Conservation (phyloP, 2,888 invertebrate genomes). For the Epinotia brunnichana region DNA sequence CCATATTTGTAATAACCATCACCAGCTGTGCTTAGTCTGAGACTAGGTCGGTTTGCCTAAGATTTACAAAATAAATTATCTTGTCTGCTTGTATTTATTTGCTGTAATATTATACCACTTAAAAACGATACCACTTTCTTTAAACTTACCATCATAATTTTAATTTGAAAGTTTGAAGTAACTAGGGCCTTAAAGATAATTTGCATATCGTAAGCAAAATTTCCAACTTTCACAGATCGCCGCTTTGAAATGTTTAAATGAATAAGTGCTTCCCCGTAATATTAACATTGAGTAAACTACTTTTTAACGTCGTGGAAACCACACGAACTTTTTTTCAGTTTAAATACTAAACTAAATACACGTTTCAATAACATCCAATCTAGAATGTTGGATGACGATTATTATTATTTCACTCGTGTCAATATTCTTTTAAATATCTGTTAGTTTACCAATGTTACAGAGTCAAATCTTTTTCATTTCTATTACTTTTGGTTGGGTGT, state of each 20-base stretch:
- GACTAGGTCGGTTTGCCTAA: too few relatives aligned
- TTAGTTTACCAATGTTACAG: background rate
- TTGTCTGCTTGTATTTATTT: background rate
- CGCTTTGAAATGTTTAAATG: constrained; percentile 28
- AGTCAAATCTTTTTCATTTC: background rate
- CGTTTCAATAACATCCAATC: background rate
- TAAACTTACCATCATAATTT: constrained; percentile 10
- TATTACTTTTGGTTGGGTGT: background rate
- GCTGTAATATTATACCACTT: background rate
- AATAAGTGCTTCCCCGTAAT: constrained; percentile 20
- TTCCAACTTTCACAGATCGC: constrained; percentile 29
- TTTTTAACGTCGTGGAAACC: constrained; percentile 21
- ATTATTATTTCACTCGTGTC: too few relatives aligned
- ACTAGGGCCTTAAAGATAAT: constrained; percentile 7
- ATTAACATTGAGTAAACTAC: constrained; percentile 22
- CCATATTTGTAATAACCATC: too few relatives aligned
- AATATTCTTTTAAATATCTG: background rate
- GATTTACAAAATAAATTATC: background rate
- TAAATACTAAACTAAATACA: background rate
- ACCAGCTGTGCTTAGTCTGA: too few relatives aligned
- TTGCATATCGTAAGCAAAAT: constrained; percentile 26
- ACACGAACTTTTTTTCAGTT: background rate
- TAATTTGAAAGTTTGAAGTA: constrained; percentile 12
- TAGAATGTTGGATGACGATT: too few relatives aligned
- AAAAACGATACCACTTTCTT: background rate